Evolutionary conservation across 2,797 vertebrate genomes (phyloP), one percentile per base, ranked within the genome.

Genomic region (Ctenopoma multispine): DNA sequence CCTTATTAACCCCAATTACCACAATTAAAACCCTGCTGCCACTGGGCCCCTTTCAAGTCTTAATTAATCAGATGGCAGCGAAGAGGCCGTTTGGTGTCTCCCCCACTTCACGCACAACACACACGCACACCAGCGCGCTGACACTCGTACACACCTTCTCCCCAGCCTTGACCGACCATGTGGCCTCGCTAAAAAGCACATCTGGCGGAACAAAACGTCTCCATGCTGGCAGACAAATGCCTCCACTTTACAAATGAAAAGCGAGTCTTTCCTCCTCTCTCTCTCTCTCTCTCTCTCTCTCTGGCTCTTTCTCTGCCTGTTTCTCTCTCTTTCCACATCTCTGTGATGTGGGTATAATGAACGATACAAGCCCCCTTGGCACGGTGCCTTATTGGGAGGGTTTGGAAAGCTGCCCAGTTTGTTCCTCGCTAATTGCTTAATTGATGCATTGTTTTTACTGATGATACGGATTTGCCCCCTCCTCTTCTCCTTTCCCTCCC

Each of bases 1-100:
- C 93, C 93, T 94, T 94, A 94, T 94, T 94, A 95, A 94, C 93
- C 93, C 92, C 93, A 94, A 94, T 95, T 94, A 94, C 93, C 93
- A 91, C 93, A 94, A 94, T 95, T 95, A 95, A 94, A 92, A 93
- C 90, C 90, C 75, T 87, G 90, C 93, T 93, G 94, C 93, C 92
- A 94, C 93, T 92, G 93, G 92, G 93, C 90, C 87, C 79, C 86
- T 92, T 94, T 94, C 92, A 94, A 94, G 93, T 91, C 92, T 94
- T 94, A 94, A 95, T 94, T 94, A 94, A 95, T 94, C 92, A 94
- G 94, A 94, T 94, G 92, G 91, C 92, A 89, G 89, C 76, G 70
- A 93, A 90, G 92, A 90, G 91, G 91, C 90, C 87, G 86, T 81
- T 75, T 72, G 78, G 80, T 81, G 55, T 34, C 55, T 50, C 61